Conservation (phyloP, 2,888 invertebrate genomes). For the Dione juno region DNA sequence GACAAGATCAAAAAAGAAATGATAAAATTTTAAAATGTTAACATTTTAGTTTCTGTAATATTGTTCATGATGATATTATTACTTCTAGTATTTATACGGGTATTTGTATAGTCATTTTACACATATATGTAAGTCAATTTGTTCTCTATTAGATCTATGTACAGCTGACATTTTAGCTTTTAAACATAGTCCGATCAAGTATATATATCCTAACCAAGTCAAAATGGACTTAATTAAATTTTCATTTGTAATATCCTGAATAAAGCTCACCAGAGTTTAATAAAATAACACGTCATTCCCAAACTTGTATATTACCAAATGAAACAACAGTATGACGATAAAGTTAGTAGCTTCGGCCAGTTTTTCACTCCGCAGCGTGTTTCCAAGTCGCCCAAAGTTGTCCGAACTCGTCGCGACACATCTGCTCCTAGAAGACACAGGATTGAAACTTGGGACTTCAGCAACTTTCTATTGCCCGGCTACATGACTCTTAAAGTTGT, state of each 20-base stretch:
- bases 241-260: neutral
- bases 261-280: neutral
- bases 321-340: constrained; percentile 39
- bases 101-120: too few relatives aligned
- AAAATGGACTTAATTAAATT: neutral
- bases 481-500: constrained; percentile 40
- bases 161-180: too few relatives aligned
- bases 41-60: too few relatives aligned
- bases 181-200: too few relatives aligned
- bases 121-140: too few relatives aligned
- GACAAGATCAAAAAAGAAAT: too few relatives aligned
- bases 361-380: constrained; percentile 47
- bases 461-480: constrained; percentile 46
- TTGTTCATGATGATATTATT: too few relatives aligned
- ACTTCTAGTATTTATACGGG: too few relatives aligned
- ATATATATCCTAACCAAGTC: neutral
- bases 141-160: too few relatives aligned
- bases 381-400: constrained; percentile 45
- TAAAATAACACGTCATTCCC: constrained; percentile 19
- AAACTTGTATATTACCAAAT: constrained; percentile 39
- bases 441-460: constrained; percentile 42
- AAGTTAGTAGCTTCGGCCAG: constrained; percentile 38
- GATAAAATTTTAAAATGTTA: too few relatives aligned
- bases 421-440: constrained; percentile 44
- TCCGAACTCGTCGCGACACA: constrained; percentile 41